These are phyloP conservation scores for Lepidochrysops patricia DNA, from an alignment of 2,888 invertebrate species.

Conservation along the genomic window DNA sequence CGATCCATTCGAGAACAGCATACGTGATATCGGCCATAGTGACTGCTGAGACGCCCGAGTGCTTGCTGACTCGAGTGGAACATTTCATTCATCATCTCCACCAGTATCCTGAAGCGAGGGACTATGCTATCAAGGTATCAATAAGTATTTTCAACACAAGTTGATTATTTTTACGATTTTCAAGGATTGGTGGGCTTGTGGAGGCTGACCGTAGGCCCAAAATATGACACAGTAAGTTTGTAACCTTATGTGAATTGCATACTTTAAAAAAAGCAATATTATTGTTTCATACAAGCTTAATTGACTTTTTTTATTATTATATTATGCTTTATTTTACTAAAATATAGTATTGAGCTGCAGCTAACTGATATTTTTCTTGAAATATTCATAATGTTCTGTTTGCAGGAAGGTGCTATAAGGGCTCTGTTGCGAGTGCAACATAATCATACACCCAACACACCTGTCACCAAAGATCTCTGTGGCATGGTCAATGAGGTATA, in stretches of 20 bases:
- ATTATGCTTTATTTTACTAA: too few relatives aligned
- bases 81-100: conserved; percentile 82
- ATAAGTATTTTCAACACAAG: too few relatives aligned
- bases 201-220: too few relatives aligned
- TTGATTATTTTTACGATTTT: too few relatives aligned
- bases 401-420: conserved; percentile 80
- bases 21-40: conserved; percentile 78
- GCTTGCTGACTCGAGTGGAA: conserved; percentile 77
- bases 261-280: too few relatives aligned
- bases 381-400: conserved; percentile 22
- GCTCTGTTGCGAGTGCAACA: conserved; percentile 74
- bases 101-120: conserved; percentile 82
- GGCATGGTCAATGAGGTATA: conserved; percentile 48
- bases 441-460: conserved; percentile 42
- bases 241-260: too few relatives aligned
- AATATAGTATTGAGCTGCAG: too few relatives aligned
- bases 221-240: too few relatives aligned
- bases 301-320: too few relatives aligned
- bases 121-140: conserved; percentile 81
- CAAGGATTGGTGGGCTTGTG: too few relatives aligned
- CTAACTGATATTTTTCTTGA: not conserved
- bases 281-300: too few relatives aligned
- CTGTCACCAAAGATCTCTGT: conserved; percentile 32
- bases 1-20: conserved; percentile 77
- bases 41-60: conserved; percentile 70